Evolutionary conservation across 2,113 vertebrate genomes (phyloP), one percentile per base, ranked within the genome.

Genomic region (Hypanus sabinus): DNA sequence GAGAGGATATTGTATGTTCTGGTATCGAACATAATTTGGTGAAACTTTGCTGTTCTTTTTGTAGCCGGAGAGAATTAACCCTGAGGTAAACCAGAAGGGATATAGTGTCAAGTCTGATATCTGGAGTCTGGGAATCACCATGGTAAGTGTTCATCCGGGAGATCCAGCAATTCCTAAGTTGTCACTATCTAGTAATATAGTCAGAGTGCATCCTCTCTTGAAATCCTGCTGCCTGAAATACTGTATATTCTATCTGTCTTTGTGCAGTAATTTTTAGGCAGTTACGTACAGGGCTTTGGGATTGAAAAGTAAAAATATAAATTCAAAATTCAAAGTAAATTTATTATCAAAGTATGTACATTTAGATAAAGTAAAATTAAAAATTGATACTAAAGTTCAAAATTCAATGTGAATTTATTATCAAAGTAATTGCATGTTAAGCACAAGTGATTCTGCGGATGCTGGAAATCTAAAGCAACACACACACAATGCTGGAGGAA

Each of bases 101-200:
- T 99, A 99, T 97, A 99, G 97, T 5, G 98, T 99, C 95, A 99
- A 99, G 95, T 99, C 98, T 0, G 98, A 99, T 96, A 99, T 99
- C 96, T 99, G 98, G 98, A 99, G 98, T 96, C 96, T 99, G 96
- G 98, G 98, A 33, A 99, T 99, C 96, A 99, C 98, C 0, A 98
- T 99, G 98, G 98, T 99, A 97, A 91, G 81, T 57, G 94, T 68
- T 18, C n/a, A 87, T 27, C 14, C 57, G 12, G 7, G 65, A 62
- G n/a, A 83, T 38, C 24, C 71, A 60, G 77, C 80, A 68, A 65
- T 87, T 87, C 60, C 10, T 14, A 30, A 87, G 14, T 87, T 70
- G 5, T 46, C 11, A 12, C 22, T 71, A 6, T 55, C 36, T 93
- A 71, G 38, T 0, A 12, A 38, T 22, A 20, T 36, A 12, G 24